These are phyloP conservation scores for Centropyge bicolor DNA, from an alignment of 2,797 vertebrate genomes.

Conservation along the genomic window DNA sequence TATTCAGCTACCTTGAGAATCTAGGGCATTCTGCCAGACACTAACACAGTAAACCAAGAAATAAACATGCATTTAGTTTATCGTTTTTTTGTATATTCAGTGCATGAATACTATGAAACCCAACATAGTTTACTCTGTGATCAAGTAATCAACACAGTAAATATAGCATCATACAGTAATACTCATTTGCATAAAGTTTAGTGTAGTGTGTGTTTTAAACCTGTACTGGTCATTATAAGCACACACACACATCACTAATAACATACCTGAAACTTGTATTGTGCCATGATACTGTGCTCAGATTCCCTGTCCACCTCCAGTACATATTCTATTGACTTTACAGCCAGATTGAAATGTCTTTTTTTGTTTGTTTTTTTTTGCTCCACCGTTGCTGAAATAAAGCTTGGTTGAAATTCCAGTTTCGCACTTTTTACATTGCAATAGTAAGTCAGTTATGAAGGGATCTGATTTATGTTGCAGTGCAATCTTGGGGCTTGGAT, in stretches of 20 bases:
- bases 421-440: not conserved
- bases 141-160: not conserved
- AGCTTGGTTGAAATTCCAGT: not conserved
- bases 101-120: not conserved
- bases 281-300: not conserved
- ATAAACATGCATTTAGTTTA: not conserved
- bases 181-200: not conserved
- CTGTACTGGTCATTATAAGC: not conserved
- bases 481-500: not conserved
- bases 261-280: not conserved
- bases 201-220: not conserved
- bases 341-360: too few species aligned
- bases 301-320: not conserved
- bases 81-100: too few species aligned
- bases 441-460: slow-evolving; percentile 1
- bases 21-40: slow-evolving; percentile 21
- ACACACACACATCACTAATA: not conserved
- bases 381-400: not conserved
- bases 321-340: too few species aligned
- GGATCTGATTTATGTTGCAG: not conserved
- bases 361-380: too few species aligned
- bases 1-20: slow-evolving; percentile 35
- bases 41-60: not conserved
- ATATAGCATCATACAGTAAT: not conserved
- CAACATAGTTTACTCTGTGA: not conserved